Evolutionary conservation across 35 echinoderm and acorn worm genomes (phyloP), one percentile per base, ranked within the genome.

Genomic region (Heliocidaris erythrogramma): DNA sequence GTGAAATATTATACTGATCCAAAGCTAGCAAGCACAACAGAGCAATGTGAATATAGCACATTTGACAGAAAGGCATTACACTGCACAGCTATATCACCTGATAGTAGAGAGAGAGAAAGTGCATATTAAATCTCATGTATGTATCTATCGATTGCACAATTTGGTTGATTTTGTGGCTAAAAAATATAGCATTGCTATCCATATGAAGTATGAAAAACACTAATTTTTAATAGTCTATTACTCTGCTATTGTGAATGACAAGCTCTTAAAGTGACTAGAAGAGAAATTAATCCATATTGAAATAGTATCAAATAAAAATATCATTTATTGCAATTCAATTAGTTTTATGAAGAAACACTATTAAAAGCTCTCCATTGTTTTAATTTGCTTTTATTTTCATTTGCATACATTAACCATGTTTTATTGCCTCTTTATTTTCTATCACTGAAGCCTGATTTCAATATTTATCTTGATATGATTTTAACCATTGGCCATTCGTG

Each of bases 361-460:
- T 78, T 78, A n/a, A 78, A 78, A 27, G 65, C 65, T 78, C 27
- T 78, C 65, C 18, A 78, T 78, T 78, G 18, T 78, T 21, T 78
- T 78, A 78, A 78, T 78, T 78, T 78, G 65, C 65, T 78, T 78
- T 78, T 78, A 78, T 78, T 78, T 78, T 78, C 27, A 78, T 78
- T 78, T 78, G 65, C 65, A 78, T n/a, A 78, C 65, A 78, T 78
- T 78, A 78, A 78, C 65, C 65, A 78, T 78, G 17, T 27, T 78
- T 78, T 78, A 78, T 78, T 78, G 65, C 65, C 18, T 78, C 27
- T 27, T 27, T 56, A 56, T 56, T 78, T 78, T 78, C 65, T 78
- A 8, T 78, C 65, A 78, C 27, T 18, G 27, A 78, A 78, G 65
- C 65, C 27, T 78, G 18, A 78, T 78, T 78, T 78, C 21, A 78